Conservation (phyloP, 2,113 vertebrate species). For the Tragelaphus scriptus region DNA sequence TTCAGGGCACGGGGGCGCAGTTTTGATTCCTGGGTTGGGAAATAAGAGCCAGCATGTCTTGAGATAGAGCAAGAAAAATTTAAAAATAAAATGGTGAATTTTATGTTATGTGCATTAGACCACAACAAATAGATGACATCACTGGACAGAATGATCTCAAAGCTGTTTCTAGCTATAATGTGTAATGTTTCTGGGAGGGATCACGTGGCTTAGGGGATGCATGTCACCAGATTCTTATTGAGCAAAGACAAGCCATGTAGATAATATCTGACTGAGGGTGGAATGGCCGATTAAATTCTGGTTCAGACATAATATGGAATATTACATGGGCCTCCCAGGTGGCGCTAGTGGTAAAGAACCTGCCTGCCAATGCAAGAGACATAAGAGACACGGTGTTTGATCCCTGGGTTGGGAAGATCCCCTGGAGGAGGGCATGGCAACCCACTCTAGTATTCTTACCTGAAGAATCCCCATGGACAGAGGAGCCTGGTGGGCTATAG, state of each 20-base stretch:
- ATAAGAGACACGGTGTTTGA: accelerated
- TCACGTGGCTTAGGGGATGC: not conserved
- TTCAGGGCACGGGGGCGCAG: not conserved
- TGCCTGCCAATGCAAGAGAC: not conserved
- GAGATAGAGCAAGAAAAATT: not conserved
- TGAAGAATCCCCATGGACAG: not conserved
- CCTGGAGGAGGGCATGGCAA: not conserved
- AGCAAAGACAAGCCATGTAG: not conserved
- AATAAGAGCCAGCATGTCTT: not conserved
- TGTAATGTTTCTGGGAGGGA: not conserved
- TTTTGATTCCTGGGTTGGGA: not conserved
- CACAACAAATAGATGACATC: not conserved
- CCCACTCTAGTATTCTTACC: not conserved
- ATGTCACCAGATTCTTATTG: not conserved
- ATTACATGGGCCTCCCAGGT: not conserved
- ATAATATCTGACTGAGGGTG: not conserved
- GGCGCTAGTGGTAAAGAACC: not conserved
- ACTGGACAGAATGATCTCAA: not conserved
- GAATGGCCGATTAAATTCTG: not conserved
- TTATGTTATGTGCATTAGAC: not conserved
- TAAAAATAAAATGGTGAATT: not conserved
- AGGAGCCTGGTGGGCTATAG: not conserved
- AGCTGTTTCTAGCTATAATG: not conserved
- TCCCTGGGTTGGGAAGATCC: not conserved
- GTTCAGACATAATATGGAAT: not conserved